phyloP scores from a whole-genome alignment of 2,888 invertebrate species.

The Caenorhabditis afra region DNA sequence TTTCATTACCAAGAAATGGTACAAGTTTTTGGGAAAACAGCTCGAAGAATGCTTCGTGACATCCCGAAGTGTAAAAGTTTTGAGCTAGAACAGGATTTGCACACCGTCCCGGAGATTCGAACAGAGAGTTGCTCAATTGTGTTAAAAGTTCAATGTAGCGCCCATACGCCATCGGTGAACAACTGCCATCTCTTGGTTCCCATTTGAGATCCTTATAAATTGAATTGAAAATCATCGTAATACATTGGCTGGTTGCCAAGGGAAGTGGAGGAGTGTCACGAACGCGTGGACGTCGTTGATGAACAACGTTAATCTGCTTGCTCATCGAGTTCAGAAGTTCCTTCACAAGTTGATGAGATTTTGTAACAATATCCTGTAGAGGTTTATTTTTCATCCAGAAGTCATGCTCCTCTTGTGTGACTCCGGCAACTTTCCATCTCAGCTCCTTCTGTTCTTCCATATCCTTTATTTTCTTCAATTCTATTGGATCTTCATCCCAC shows the following conservation, averaged over 20 bases:
- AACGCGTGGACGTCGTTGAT: conserved; percentile 13
- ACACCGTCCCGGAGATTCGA: conserved; percentile 60
- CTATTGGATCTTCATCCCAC: conserved; percentile 22
- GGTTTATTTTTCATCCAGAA: conserved; percentile 64
- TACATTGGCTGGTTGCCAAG: conserved; percentile 38
- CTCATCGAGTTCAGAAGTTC: conserved; percentile 60
- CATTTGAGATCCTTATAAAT: conserved; percentile 66
- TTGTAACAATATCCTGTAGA: conserved; percentile 45
- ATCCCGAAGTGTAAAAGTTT: conserved; percentile 74
- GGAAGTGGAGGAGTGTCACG: conserved; percentile 29
- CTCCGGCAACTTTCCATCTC: conserved; percentile 48
- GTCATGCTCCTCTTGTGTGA: conserved; percentile 56
- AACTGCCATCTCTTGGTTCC: conserved; percentile 14
- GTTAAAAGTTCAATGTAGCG: conserved; percentile 54
- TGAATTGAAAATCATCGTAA: conserved; percentile 58
- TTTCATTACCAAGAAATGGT: conserved; percentile 61
- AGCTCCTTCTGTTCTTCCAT: conserved; percentile 20
- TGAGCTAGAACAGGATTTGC: conserved; percentile 49
- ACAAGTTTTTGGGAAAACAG: conserved; percentile 66
- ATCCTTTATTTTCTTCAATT: neutral
- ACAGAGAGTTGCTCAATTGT: conserved; percentile 63
- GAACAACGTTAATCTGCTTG: conserved; percentile 31
- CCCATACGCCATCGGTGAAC: conserved; percentile 56
- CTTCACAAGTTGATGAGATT: conserved; percentile 37
- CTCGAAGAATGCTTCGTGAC: conserved; percentile 74